Percentiles rank a stretch among this genome's conserved stretches.
These are phyloP conservation scores for Microcebus griseorufus DNA, from an alignment of 2,113 vertebrate genomes.

Conservation along the genomic window DNA sequence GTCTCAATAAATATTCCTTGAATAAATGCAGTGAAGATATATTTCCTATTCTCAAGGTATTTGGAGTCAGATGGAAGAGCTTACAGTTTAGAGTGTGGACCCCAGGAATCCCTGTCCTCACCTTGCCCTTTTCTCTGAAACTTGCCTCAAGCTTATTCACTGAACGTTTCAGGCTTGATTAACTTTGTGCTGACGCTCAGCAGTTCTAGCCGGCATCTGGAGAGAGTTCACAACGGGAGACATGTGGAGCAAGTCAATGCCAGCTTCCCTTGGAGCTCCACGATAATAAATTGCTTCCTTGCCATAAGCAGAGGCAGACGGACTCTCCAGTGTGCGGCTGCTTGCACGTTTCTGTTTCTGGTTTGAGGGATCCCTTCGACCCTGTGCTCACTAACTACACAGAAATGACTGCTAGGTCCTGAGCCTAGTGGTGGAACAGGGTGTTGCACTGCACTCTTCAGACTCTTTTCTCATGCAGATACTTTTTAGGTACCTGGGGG, in stretches of 20 bases:
- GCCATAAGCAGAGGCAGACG: conserved; percentile 44
- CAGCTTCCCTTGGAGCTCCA: background rate
- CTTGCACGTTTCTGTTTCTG: conserved; percentile 13
- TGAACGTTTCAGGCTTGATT: conserved; percentile 19
- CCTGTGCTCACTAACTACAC: background rate
- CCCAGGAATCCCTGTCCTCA: conserved; percentile 12
- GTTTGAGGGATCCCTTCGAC: background rate
- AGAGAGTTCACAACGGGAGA: conserved; percentile 7
- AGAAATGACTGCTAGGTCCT: background rate
- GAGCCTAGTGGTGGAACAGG: background rate
- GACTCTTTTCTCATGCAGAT: background rate
- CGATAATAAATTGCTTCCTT: conserved; percentile 63
- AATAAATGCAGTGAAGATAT: background rate
- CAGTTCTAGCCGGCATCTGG: conserved; percentile 55
- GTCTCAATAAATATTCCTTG: background rate
- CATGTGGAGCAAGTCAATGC: background rate
- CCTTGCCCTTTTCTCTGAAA: conserved; percentile 30
- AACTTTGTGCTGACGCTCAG: conserved; percentile 39
- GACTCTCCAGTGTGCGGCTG: background rate
- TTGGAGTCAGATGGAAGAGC: background rate
- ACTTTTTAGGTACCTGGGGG: background rate
- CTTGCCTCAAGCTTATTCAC: conserved; percentile 37
- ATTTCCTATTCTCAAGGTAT: background rate
- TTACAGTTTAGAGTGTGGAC: background rate
- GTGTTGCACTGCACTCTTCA: background rate